Evolutionary conservation across 2,113 vertebrate genomes (phyloP).

Genomic region (Tachysurus fulvidraco): DNA sequence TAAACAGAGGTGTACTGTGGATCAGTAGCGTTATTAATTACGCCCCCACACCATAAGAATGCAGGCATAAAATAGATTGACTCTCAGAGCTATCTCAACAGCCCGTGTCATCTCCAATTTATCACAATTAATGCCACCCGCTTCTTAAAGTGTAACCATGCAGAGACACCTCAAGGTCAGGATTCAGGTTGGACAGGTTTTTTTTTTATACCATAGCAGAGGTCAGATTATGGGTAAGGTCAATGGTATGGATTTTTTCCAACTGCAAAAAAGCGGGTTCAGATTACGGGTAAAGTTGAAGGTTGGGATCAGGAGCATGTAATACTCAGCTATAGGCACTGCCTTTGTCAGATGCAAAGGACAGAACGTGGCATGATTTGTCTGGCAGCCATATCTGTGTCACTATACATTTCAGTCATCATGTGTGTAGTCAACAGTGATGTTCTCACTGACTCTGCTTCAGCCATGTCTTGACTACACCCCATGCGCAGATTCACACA

Average conservation of each 20-base stretch:
- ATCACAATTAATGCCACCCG: slow-evolving; percentile 48
- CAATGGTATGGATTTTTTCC: neutral
- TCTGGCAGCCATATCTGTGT: neutral
- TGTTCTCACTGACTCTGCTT: no score
- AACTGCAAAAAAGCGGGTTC: neutral
- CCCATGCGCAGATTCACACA: neutral
- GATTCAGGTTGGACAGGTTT: neutral
- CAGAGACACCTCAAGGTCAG: slow-evolving; percentile 1
- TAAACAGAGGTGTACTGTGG: neutral
- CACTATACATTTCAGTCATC: neutral
- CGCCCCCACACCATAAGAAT: slow-evolving; percentile 1
- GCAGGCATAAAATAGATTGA: slow-evolving; percentile 45
- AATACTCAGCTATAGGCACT: neutral
- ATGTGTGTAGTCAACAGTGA: neutral
- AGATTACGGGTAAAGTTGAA: slow-evolving; percentile 13
- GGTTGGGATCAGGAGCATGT: neutral
- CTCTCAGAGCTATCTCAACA: slow-evolving; percentile 26
- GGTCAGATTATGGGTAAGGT: slow-evolving; percentile 16
- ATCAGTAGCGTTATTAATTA: slow-evolving; percentile 45
- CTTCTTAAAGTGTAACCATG: slow-evolving; percentile 24
- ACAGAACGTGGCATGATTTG: slow-evolving; percentile 1
- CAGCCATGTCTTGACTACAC: neutral
- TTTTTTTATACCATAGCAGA: neutral
- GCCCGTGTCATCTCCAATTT: slow-evolving; percentile 44
- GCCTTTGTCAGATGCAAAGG: slow-evolving; percentile 9